Evolutionary conservation across 2,888 invertebrate genomes (phyloP), one percentile per base, ranked within the genome.

Genomic region (Machimus atricapillus): DNA sequence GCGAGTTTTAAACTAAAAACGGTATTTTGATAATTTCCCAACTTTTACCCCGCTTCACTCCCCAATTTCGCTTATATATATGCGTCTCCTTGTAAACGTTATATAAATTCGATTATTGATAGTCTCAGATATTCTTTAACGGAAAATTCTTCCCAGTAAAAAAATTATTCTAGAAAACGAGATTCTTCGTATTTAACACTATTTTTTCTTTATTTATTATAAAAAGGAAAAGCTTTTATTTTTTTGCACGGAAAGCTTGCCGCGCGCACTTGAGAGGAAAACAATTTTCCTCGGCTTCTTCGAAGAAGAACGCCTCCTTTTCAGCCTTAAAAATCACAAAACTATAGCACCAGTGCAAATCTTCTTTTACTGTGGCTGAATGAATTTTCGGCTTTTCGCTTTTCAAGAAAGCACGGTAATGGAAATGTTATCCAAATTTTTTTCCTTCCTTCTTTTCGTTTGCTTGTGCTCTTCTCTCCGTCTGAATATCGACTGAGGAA

Each of bases 41-140:
- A 82, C 58, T 82, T 58, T 58, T 82, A 31, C 52, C 82, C 66
- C 27, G 27, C 40, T 82, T 66, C 37, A 37, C 82, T 66, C 82
- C 66, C 37, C 82, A 58, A 37, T 19, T 40, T 66, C 27, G 1
- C 19, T 6, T 43, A 82, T 58, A 58, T 82, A 37, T 82, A 66
- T 66, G 58, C 34, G 66, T 58, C 82, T 82, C 34, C 82, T 82
- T 82, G 82, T 82, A 82, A 82, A 82, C 66, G 82, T 82, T 82
- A 82, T 82, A 82, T 82, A 82, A 82, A 82, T 82, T 82, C 82
- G 82, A 82, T 82, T 82, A 82, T 58, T 82, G 82, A 82, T 82
- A 82, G 82, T 82, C 82, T 56, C 27, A 82, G 66, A 82, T 82
- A 82, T 58, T 66, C 56, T 82, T 82, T 40, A 66, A 82, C 34